Base-by-base conservation (phyloP, 2,888 invertebrate genomes). In the Plusia festucae region DNA sequence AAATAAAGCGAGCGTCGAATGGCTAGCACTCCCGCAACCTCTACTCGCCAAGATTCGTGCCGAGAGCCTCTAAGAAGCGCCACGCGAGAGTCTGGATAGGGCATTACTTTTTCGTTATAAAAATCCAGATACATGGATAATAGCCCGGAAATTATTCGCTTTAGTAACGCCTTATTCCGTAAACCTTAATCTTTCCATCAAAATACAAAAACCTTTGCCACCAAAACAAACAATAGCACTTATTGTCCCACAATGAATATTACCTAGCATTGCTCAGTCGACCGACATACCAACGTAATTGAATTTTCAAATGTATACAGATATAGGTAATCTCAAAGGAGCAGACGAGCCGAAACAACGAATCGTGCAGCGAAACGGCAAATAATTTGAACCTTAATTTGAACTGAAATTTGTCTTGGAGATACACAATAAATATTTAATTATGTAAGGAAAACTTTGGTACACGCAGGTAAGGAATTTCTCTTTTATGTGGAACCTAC, bases 281-380 rank as follows among this genome's bases (percentile, higher is more conserved):
- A 49, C 46, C 46, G 20, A 11, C 20, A 7, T 49, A 16, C 16
- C 20, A 20, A 18, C 20, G 46, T 49, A 49, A 49, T 49, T 49
- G 46, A 49, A 49, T 49, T 49, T 49, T 20, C 46, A 49, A 49
- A 49, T 18, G 18, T 49, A 49, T 49, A 49, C 46, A 49, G 18
- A 11, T 8, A 46, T 13, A 49, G 18, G 18, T 49, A 20, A 49
- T 49, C 46, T 18, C 46, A 49, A 49, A 49, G 46, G 46, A 49
- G 11, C 46, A 9, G 15, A 13, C n/a, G 40, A 49, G 20, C 46
- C 11, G 46, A 20, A 49, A 49, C 20, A 49, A 20, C 1, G 18
- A 49, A 20, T 20, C 46, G 46, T 49, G 20, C 46, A 49, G 18
- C 46, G 11, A 8, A 20, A 49, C 11, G 46, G 16, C 20, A 49